Base-by-base conservation (phyloP, 2,797 vertebrate genomes). In the Eulemur mongoz region DNA sequence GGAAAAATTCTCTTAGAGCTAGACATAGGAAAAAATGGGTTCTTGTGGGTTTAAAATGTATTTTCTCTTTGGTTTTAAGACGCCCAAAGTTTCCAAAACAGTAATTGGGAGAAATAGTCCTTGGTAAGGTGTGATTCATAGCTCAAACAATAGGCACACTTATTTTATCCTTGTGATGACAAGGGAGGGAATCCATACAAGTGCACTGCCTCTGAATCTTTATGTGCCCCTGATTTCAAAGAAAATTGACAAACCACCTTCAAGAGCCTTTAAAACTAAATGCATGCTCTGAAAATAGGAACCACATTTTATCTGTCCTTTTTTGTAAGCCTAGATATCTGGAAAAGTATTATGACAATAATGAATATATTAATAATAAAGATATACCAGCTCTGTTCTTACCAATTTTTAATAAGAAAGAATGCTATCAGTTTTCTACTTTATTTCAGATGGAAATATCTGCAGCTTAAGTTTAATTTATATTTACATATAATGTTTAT, bases 11-110 rank as follows among this genome's bases (percentile, higher is more conserved):
- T 18, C 80, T 89, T 89, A 89, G 76, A 76, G 15, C n/a, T 87
- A 89, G 27, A 73, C 13, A 30, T 83, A 89, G n/a, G 22, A 52
- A 86, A 89, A 85, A 75, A 22, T 35, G n/a, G 2, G 8, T 69
- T 96, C 48, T 73, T 72, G 25, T 81, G 89, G 43, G 70, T 89
- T 61, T 75, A 32, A 87, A 85, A 52, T 89, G 5, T 84, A 59
- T 93, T 94, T 96, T 96, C 48, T 92, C 43, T 72, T 95, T 81
- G 57, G 18, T 89, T 89, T 95, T 94, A 80, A 88, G 50, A 85
- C 78, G 20, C 2, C 69, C 12, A 59, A 89, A 84, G 96, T 93
- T 70, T 57, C 54, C 12, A 81, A 96, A 97, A 45, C 6, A 40
- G 32, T 10, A 40, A 32, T 61, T 89, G 57, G 12, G 61, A 84